Conservation (phyloP, 2,888 invertebrate species). For the Eilema caniola region DNA sequence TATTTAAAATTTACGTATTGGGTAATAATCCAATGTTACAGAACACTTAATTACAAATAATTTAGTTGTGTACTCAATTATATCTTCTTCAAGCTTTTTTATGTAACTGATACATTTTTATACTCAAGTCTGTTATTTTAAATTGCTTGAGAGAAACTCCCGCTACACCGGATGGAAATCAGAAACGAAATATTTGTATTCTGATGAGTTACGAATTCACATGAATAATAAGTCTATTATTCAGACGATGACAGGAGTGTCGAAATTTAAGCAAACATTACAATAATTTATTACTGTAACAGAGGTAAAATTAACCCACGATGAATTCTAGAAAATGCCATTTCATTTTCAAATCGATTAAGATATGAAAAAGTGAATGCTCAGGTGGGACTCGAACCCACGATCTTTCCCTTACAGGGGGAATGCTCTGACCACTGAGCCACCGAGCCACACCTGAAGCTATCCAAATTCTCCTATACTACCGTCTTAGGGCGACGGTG, state of each 20-base stretch:
- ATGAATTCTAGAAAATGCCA: neutral
- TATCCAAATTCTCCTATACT: no score
- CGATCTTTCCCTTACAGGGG: no score
- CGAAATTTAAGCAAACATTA: neutral
- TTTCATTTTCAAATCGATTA: no score
- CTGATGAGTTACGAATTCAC: neutral
- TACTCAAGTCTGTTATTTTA: slow-evolving; percentile 2
- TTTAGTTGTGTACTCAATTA: neutral
- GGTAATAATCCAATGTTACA: neutral
- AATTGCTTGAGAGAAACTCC: neutral
- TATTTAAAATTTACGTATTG: neutral
- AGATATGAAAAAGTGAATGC: no score
- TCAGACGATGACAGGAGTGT: neutral
- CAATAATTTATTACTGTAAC: neutral
- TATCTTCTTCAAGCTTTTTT: neutral
- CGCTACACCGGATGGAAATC: neutral
- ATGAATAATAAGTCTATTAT: neutral
- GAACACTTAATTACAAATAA: no score
- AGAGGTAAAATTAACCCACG: neutral
- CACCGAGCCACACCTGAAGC: no score
- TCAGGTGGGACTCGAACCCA: no score
- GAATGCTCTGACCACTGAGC: no score
- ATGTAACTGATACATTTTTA: neutral
- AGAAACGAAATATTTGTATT: neutral
- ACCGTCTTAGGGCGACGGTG: no score